phyloP scores from a whole-genome alignment of 1,140 invertebrate genomes.

The Macrobrachium nipponense region DNA sequence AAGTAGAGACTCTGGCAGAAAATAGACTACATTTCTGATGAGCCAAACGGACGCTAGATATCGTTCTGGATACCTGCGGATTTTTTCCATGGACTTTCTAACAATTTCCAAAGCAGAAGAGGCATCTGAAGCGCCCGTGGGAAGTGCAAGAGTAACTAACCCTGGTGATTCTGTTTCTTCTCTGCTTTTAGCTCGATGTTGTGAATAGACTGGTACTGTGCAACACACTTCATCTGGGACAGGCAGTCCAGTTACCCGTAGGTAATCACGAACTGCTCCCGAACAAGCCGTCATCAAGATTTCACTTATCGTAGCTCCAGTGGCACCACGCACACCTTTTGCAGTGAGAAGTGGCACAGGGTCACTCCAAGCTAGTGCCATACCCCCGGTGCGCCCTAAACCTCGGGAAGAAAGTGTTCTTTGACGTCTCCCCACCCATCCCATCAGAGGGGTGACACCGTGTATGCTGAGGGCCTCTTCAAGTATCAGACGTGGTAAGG shows the following conservation, averaged over 20 bases:
- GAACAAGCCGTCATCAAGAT: constrained; percentile 56
- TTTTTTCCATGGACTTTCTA: constrained; percentile 33
- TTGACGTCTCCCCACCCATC: constrained; percentile 43
- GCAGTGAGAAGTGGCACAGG: constrained; percentile 44
- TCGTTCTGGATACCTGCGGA: constrained; percentile 54
- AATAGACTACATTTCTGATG: constrained; percentile 45
- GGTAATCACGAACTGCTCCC: constrained; percentile 49
- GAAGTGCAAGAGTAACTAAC: constrained; percentile 53
- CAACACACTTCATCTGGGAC: constrained; percentile 52
- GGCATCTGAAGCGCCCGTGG: constrained; percentile 53
- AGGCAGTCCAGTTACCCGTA: constrained; percentile 48
- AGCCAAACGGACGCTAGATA: constrained; percentile 61
- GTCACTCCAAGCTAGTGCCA: constrained; percentile 59
- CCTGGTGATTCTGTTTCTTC: constrained; percentile 4
- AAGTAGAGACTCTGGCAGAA: constrained; percentile 51
- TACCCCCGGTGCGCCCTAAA: not conserved
- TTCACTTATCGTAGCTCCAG: constrained; percentile 53
- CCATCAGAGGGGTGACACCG: constrained; percentile 39
- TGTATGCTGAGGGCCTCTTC: constrained; percentile 45
- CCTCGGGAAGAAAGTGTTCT: constrained; percentile 30
- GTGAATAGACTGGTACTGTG: constrained; percentile 52
- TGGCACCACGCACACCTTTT: constrained; percentile 49
- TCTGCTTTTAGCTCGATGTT: constrained; percentile 19
- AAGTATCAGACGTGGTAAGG: constrained; percentile 56
- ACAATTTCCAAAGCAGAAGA: constrained; percentile 35